Evolutionary conservation across 2,113 vertebrate genomes (phyloP).

Genomic region (Connochaetes taurinus): DNA sequence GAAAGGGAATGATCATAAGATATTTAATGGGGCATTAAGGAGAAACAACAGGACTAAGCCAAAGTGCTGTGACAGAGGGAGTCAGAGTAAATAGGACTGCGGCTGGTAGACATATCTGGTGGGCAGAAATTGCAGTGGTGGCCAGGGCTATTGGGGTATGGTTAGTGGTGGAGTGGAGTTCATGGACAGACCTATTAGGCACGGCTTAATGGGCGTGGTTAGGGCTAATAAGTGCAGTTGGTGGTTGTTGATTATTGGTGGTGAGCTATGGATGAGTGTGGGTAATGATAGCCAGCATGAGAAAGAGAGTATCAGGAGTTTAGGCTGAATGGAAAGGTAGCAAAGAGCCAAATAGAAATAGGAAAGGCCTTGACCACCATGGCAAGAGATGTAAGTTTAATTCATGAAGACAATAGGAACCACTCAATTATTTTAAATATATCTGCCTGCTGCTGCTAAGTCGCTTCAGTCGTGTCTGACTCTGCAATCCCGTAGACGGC

Average conservation of each 20-base stretch:
- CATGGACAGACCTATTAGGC: neutral
- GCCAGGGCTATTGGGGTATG: neutral
- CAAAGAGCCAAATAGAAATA: neutral
- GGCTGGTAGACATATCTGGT: neutral
- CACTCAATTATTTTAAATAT: neutral
- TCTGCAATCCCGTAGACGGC: no score
- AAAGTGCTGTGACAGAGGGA: neutral
- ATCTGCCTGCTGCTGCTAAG: neutral
- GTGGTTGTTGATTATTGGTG: neutral
- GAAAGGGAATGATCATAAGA: neutral
- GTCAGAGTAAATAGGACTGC: neutral
- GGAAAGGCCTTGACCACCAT: neutral
- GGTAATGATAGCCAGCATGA: neutral
- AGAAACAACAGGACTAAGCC: neutral
- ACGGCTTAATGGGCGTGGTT: neutral
- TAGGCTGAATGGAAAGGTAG: neutral
- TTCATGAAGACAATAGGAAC: neutral
- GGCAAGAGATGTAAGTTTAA: neutral
- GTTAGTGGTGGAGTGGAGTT: neutral
- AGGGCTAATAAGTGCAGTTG: neutral
- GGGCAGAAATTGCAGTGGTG: neutral
- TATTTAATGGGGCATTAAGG: neutral
- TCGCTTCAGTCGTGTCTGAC: no score
- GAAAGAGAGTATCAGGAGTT: neutral
- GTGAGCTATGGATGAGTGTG: neutral